Evolutionary conservation across 2,888 invertebrate genomes (phyloP), one percentile per base, ranked within the genome.

Genomic region (Pachymerium ferrugineum): DNA sequence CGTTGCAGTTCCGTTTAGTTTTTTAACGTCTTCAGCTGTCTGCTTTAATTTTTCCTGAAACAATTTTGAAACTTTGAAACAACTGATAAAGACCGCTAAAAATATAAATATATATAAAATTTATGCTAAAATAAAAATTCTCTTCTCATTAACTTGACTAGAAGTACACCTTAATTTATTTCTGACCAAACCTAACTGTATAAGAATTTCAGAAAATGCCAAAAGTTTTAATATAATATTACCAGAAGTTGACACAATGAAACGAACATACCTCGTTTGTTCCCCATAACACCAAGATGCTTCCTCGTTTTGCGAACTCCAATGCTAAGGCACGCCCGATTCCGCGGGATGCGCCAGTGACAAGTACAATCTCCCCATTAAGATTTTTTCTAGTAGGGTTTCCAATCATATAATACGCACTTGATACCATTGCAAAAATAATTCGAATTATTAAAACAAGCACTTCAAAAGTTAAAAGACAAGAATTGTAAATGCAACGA

Each of bases 311-410:
- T 0, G 89, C 88, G 80, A 92, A 90, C 78, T 89, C 87, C 67
- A 89, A 80, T 0, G 91, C 90, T 76, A 93, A 83, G 81, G 92
- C 89, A 72, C 89, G 86, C 0, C 93, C 94, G 80, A 94, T 92
- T 8, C 93, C 93, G 82, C 91, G 91, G 0, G 91, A 93, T 0
- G 92, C 87, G 19, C 94, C 94, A 14, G 94, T 94, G 76, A 94
- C 92, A 84, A 94, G 83, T 74, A 91, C 88, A 75, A 91, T 87
- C 83, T 94, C 92, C 8, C 89, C 89, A 72, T 85, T 86, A 4
- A 94, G 87, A 76, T 87, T 88, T 82, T 91, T 91, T 68, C 87
- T 86, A 47, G 86, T 86, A 0, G 81, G 85, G 0, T 89, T 87
- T 19, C 88, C 82, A 79, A 91, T 83, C 76, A 86, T 80, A 78